phyloP scores from a whole-genome alignment of 1,140 invertebrate genomes.

The Eurosta solidaginis region DNA sequence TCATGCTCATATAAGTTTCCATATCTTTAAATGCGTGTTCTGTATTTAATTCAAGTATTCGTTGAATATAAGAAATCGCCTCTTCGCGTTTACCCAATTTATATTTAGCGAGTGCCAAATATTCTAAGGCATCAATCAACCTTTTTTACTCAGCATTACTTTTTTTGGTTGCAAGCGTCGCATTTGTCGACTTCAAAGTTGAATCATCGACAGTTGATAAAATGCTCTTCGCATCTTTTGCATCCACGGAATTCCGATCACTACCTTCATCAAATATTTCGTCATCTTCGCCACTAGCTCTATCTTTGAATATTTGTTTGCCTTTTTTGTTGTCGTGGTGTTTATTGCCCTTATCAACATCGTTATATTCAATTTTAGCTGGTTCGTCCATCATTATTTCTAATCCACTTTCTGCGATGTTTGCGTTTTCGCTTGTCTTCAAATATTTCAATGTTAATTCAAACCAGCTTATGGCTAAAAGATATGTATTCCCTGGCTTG shows the following conservation, averaged over 20 bases:
- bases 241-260: no score
- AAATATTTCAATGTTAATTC: slow-evolving; percentile 31
- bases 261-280: no score
- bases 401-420: background rate
- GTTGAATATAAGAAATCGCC: slow-evolving; percentile 25
- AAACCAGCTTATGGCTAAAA: slow-evolving; percentile 41
- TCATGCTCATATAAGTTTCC: slow-evolving; percentile 34
- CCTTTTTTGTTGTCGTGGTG: no score
- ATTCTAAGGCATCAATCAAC: slow-evolving; percentile 36
- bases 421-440: background rate
- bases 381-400: no score
- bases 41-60: slow-evolving; percentile 32
- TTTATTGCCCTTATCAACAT: no score
- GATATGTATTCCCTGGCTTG: slow-evolving; percentile 37
- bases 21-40: slow-evolving; percentile 32
- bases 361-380: no score
- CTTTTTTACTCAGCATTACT: background rate
- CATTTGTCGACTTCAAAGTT: no score
- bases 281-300: no score
- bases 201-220: no score
- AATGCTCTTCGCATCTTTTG: no score
- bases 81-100: slow-evolving; percentile 40
- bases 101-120: slow-evolving; percentile 41
- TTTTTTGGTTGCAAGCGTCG: no score
- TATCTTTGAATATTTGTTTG: no score